Conservation (phyloP, 2,888 invertebrate genomes). For the Diarsia brunnea region DNA sequence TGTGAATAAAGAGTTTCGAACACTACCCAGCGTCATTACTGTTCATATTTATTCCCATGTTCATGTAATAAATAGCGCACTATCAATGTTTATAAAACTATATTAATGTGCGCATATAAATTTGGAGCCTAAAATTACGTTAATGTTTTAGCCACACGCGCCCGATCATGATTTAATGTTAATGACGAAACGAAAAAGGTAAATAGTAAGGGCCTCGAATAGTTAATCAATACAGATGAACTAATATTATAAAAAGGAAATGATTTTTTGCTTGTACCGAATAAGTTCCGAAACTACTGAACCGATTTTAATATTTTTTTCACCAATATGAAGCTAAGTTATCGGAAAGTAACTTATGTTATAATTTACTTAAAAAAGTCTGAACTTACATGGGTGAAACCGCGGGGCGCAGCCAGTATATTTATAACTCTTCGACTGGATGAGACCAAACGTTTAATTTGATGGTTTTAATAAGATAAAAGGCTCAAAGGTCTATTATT, state of each 20-base stretch:
- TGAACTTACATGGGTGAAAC: no score
- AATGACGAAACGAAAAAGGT: slow-evolving; percentile 41
- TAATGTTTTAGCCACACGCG: slow-evolving; percentile 57
- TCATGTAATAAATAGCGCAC: slow-evolving; percentile 47
- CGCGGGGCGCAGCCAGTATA: background rate
- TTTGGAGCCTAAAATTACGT: slow-evolving; percentile 22
- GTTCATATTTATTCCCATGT: slow-evolving; percentile 20
- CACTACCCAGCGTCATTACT: slow-evolving; percentile 2
- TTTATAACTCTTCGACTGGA: slow-evolving; percentile 13
- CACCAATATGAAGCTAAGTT: no score
- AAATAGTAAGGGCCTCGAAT: slow-evolving; percentile 8
- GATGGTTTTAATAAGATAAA: slow-evolving; percentile 35
- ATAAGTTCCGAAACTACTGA: no score
- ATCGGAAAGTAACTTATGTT: no score
- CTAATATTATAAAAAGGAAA: no score
- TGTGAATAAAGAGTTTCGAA: background rate
- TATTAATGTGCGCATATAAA: slow-evolving; percentile 33
- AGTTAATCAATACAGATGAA: slow-evolving; percentile 7
- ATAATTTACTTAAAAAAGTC: no score
- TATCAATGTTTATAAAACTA: slow-evolving; percentile 53
- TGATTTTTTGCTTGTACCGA: no score
- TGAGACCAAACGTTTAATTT: slow-evolving; percentile 27
- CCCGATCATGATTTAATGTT: slow-evolving; percentile 53
- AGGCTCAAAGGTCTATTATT: slow-evolving; percentile 61
- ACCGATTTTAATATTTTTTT: no score